These are phyloP conservation scores for Clanis bilineata DNA, from an alignment of 2,888 invertebrate species.

Conservation along the genomic window DNA sequence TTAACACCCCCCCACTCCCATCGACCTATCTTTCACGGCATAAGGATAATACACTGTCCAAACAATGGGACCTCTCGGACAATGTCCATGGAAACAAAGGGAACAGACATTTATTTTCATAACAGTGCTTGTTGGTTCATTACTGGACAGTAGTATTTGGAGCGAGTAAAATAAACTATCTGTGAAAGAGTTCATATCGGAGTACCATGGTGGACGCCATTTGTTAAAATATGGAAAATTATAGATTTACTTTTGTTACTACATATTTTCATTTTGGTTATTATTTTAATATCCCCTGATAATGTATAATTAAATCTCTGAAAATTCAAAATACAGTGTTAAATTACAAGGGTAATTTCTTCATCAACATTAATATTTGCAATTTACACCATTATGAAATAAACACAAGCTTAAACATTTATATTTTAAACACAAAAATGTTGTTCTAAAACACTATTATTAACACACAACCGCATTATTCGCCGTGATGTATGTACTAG, in stretches of 20 bases:
- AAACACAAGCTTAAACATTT: neutral
- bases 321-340: no score
- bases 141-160: constrained; percentile 2
- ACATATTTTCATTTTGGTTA: no score
- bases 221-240: neutral
- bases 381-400: neutral
- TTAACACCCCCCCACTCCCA: constrained; percentile 33
- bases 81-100: constrained; percentile 29
- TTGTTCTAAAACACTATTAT: constrained; percentile 24
- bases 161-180: neutral
- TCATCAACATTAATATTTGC: neutral
- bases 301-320: no score
- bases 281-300: no score
- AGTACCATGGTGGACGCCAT: neutral
- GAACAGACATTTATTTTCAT: constrained; percentile 31
- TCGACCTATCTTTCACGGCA: constrained; percentile 39
- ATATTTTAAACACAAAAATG: neutral
- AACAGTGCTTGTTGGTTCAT: constrained; percentile 4
- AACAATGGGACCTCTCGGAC: constrained; percentile 36
- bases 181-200: neutral
- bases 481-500: constrained; percentile 26
- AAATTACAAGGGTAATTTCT: neutral
- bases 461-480: constrained; percentile 35
- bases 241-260: no score
- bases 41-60: constrained; percentile 49